phyloP scores from a whole-genome alignment of 2,888 invertebrate genomes.

The Andrena bucephala region DNA sequence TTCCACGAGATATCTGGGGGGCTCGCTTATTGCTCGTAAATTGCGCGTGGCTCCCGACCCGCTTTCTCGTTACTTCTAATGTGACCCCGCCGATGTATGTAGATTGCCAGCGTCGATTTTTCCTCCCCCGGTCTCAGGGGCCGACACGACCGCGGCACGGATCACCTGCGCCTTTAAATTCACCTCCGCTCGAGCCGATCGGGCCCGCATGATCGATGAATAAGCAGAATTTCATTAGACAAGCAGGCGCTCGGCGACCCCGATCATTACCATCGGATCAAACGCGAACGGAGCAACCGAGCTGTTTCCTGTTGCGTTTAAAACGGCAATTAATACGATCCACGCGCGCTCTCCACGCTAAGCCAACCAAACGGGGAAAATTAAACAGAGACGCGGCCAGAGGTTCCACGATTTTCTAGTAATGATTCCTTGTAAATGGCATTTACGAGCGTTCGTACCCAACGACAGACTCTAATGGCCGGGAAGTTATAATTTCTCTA shows the following conservation, averaged over 20 bases:
- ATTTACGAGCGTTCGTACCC: constrained; percentile 40
- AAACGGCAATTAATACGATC: constrained; percentile 36
- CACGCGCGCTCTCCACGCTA: not conserved
- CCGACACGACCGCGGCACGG: constrained; percentile 53
- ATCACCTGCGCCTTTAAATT: constrained; percentile 63
- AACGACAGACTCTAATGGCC: not conserved
- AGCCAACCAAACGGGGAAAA: not conserved
- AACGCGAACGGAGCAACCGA: not conserved
- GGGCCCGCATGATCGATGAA: constrained; percentile 34
- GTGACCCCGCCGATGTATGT: constrained; percentile 71
- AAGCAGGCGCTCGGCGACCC: not conserved
- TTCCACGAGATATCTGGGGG: constrained; percentile 72
- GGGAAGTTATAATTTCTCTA: constrained; percentile 29
- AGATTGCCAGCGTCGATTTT: constrained; percentile 64
- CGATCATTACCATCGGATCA: not conserved
- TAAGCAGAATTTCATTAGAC: constrained; percentile 40
- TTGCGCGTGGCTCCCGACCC: constrained; percentile 80
- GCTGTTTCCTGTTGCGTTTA: constrained; percentile 16
- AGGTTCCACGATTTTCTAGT: constrained; percentile 32
- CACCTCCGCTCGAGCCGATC: constrained; percentile 44
- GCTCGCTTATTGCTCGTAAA: constrained; percentile 81
- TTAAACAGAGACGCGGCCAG: constrained; percentile 17
- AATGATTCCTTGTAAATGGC: constrained; percentile 43
- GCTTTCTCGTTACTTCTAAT: constrained; percentile 78
- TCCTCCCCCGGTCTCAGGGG: constrained; percentile 27